Base-by-base conservation (phyloP, 2,888 invertebrate species). In the Drosophila atripex region DNA sequence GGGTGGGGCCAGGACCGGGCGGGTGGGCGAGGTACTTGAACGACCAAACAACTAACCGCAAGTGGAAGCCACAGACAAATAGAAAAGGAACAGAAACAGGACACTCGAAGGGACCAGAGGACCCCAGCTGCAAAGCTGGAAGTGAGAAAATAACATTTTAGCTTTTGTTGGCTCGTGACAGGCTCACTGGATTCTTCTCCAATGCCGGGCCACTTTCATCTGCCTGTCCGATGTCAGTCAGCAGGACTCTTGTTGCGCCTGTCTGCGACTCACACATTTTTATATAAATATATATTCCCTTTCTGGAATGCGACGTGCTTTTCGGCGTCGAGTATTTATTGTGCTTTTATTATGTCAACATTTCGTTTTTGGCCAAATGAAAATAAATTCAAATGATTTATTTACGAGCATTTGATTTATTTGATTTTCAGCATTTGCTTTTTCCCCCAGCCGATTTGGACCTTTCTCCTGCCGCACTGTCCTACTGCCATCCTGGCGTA, bases 331-430 rank as follows among this genome's bases (percentile, higher is more conserved):
- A 68, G 85, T 86, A 75, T 86, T 88, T 88, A 85, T 76, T 71
- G 82, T 78, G 87, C 88, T 86, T 88, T 88, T 86, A 84, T 88
- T 85, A 80, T 80, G 87, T 68, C 72, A 78, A 79, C 80, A 80
- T 80, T 80, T 78, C 74, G 54, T 46, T 55, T 63, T 73, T 68
- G 74, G 60, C 50, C 76, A 65, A 76, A 77, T 77, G 82, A 84
- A 86, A 88, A 85, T 84, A 86, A 80, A 89, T 89, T 89, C 78
- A 85, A 88, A 89, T 89, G 90, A 89, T 89, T 90, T 90, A 89
- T 90, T 90, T 87, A 89, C 87, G 83, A 89, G 84, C 77, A 73
- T 87, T 88, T 90, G 89, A 89, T 90, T 89, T 89, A 89, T 90
- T 90, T 89, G 86, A 86, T 85, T 88, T 86, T 78, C 83, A 51